phyloP scores from a whole-genome alignment of 2,797 vertebrate genomes.

The Scleropages formosus region DNA sequence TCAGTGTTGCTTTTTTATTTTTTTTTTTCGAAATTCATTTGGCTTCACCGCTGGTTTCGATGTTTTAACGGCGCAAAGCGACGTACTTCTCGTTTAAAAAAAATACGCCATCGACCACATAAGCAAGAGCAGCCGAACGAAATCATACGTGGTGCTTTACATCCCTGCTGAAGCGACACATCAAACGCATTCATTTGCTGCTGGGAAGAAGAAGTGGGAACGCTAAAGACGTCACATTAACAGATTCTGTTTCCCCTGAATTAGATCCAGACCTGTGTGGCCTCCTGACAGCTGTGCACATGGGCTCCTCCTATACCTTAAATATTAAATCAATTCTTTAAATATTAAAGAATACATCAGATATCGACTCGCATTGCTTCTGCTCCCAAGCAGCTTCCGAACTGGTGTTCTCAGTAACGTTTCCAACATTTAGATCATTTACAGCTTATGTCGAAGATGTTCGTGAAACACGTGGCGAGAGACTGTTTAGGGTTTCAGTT shows the following conservation, averaged over 20 bases:
- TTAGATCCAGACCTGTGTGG: not conserved
- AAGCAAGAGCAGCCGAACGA: not conserved
- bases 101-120: no score
- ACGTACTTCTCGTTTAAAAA: no score
- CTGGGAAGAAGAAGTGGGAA: not conserved
- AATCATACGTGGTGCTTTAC: not conserved
- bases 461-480: no score
- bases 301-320: constrained; percentile 19
- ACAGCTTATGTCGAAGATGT: no score
- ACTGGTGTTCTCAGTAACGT: not conserved
- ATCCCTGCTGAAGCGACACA: not conserved
- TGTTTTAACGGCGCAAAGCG: no score
- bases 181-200: not conserved
- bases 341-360: no score
- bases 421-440: no score
- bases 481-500: no score
- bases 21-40: not conserved
- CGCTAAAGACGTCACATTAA: not conserved
- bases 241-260: not conserved
- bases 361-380: not conserved
- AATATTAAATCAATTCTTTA: constrained; percentile 12
- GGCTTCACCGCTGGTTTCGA: not conserved
- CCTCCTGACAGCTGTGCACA: constrained; percentile 5
- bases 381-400: not conserved
- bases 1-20: constrained; percentile 13